These are phyloP conservation scores for Eubucco bourcierii DNA, from an alignment of 2,113 vertebrate species.

Conservation along the genomic window DNA sequence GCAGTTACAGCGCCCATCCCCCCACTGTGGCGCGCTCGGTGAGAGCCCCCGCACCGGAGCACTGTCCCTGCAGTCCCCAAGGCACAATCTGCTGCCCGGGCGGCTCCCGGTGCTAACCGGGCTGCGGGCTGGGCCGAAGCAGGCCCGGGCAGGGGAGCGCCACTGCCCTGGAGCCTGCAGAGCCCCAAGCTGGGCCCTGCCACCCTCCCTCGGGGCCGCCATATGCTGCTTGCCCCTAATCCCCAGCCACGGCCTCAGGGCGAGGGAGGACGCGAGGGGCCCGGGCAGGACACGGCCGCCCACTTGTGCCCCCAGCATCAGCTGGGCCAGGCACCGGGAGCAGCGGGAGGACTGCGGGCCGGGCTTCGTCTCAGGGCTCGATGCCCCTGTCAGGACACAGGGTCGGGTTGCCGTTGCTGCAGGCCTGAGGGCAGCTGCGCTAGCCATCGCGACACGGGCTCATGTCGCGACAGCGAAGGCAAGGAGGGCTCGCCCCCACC, in stretches of 20 bases:
- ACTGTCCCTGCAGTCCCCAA: fast-evolving
- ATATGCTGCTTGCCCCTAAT: constrained; percentile 29
- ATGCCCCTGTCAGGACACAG: fast-evolving
- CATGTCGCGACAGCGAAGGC: neutral
- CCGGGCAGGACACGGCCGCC: neutral
- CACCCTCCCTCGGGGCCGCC: neutral
- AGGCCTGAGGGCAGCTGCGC: too few species aligned
- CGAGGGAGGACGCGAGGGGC: neutral
- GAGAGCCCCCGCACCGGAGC: neutral
- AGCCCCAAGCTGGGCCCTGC: neutral
- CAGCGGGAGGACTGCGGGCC: neutral
- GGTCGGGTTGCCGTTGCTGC: neutral
- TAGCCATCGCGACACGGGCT: neutral
- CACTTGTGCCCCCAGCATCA: neutral
- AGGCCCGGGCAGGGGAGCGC: neutral
- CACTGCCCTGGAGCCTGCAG: neutral
- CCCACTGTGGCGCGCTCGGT: fast-evolving
- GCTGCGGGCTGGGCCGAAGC: neutral
- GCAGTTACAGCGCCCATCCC: neutral
- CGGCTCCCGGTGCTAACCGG: neutral
- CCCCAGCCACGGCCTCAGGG: neutral
- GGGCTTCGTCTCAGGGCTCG: neutral
- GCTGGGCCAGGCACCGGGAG: neutral
- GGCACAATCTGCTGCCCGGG: fast-evolving
- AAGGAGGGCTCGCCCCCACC: fast-evolving